Percentiles rank a stretch among this genome's conserved stretches.
Evolutionary conservation across 2,797 vertebrate species (phyloP).

Genomic region (Remorina albescens): DNA sequence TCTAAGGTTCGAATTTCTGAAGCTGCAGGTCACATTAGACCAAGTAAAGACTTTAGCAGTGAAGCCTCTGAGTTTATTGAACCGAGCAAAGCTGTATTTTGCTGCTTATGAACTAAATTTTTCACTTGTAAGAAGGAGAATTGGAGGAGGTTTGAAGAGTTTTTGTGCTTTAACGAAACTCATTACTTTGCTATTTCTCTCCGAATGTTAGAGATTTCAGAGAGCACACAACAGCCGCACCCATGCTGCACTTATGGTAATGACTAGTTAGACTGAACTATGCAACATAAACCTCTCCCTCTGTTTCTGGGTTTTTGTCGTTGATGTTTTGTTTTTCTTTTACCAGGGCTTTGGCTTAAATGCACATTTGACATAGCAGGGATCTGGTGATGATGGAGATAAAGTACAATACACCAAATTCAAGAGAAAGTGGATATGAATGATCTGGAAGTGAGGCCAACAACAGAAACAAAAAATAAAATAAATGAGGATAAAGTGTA

Average conservation of each 20-base stretch:
- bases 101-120: background rate
- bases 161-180: background rate
- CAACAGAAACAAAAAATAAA: too few species aligned
- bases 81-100: background rate
- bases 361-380: background rate
- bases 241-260: constrained; percentile 34
- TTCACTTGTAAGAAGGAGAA: background rate
- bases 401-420: background rate
- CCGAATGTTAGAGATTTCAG: background rate
- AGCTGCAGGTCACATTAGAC: too few species aligned
- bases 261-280: constrained; percentile 26
- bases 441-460: background rate
- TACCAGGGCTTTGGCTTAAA: background rate
- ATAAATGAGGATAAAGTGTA: too few species aligned
- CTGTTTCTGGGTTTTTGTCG: background rate
- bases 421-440: background rate
- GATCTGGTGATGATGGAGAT: background rate
- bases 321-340: background rate
- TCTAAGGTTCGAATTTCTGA: too few species aligned
- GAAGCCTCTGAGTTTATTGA: background rate
- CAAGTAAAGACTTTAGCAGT: too few species aligned
- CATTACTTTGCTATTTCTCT: too few species aligned
- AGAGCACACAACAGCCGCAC: constrained; percentile 38
- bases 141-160: background rate
- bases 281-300: constrained; percentile 2